Evolutionary conservation across 2,797 vertebrate genomes (phyloP).

Genomic region (Syngnathus acus): DNA sequence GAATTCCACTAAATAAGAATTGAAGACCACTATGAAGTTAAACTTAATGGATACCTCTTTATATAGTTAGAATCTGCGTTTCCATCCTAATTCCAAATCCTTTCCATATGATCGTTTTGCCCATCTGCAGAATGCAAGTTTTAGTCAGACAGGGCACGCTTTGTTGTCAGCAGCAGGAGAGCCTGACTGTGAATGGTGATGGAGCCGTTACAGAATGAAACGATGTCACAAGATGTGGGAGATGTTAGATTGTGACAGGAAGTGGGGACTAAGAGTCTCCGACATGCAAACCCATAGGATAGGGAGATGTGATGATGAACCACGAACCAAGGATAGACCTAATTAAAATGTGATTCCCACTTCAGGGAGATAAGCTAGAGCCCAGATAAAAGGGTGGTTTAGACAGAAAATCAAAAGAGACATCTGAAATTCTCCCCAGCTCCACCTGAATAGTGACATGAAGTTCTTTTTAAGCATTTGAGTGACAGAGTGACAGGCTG

Average conservation of each 20-base stretch:
- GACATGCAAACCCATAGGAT: slow-evolving; percentile 55
- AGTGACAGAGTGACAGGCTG: slow-evolving; percentile 67
- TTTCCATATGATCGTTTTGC: slow-evolving; percentile 40
- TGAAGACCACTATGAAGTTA: too few relatives aligned
- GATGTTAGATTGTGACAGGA: slow-evolving; percentile 55
- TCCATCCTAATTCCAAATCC: background rate
- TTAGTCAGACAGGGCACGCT: slow-evolving; percentile 41
- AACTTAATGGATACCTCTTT: too few relatives aligned
- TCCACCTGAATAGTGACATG: slow-evolving; percentile 54
- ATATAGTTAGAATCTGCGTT: too few relatives aligned
- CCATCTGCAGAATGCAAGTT: slow-evolving; percentile 44
- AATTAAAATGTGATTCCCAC: slow-evolving; percentile 72
- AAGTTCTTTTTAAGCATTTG: slow-evolving; percentile 46
- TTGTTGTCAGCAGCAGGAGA: slow-evolving; percentile 57
- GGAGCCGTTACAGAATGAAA: slow-evolving; percentile 58
- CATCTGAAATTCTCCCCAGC: slow-evolving; percentile 47
- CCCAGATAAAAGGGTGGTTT: slow-evolving; percentile 61
- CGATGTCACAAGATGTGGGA: slow-evolving; percentile 53
- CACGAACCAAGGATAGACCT: slow-evolving; percentile 63
- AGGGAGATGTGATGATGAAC: slow-evolving; percentile 49
- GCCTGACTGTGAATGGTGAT: slow-evolving; percentile 50
- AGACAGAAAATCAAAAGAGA: slow-evolving; percentile 57
- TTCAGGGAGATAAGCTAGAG: slow-evolving; percentile 63
- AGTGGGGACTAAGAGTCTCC: slow-evolving; percentile 46
- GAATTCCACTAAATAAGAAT: too few relatives aligned